Conservation (phyloP, 2,888 invertebrate genomes). For the Cephus sareptanus region DNA sequence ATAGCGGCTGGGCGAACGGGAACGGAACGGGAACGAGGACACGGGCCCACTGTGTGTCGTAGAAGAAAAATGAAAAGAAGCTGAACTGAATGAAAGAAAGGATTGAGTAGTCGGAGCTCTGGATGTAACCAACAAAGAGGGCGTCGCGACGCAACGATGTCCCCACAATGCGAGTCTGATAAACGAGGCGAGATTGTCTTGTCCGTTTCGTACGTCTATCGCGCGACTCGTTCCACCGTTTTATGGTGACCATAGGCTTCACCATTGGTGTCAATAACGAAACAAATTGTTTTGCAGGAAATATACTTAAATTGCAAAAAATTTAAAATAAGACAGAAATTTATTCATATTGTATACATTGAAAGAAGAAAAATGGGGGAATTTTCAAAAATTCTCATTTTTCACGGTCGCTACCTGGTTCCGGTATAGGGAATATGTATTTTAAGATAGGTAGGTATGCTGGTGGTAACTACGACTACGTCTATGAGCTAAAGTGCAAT, state of each 20-base stretch:
- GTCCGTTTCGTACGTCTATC: conserved; percentile 40
- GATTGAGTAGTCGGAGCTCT: conserved; percentile 60
- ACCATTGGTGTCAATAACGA: neutral
- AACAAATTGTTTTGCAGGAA: neutral
- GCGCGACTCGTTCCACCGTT: neutral
- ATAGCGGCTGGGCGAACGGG: conserved; percentile 33
- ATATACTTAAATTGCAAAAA: neutral
- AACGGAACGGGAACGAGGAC: conserved; percentile 19
- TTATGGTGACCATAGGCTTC: neutral
- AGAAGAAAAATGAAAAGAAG: conserved; percentile 56
- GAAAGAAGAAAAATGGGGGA: neutral
- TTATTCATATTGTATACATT: neutral
- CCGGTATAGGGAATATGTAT: neutral
- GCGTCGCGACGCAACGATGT: conserved; percentile 58
- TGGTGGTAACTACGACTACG: neutral
- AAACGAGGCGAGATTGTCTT: conserved; percentile 64
- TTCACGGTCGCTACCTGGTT: neutral
- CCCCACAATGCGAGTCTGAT: conserved; percentile 61
- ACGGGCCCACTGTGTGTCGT: conserved; percentile 21
- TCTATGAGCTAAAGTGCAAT: conserved; percentile 35
- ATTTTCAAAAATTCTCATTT: neutral
- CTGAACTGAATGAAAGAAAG: conserved; percentile 58
- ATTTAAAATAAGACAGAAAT: neutral
- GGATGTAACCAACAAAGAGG: conserved; percentile 61
- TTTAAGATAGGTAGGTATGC: neutral